phyloP scores from a whole-genome alignment of 64 coral and sea anemone species.

The Porites australiensis region DNA sequence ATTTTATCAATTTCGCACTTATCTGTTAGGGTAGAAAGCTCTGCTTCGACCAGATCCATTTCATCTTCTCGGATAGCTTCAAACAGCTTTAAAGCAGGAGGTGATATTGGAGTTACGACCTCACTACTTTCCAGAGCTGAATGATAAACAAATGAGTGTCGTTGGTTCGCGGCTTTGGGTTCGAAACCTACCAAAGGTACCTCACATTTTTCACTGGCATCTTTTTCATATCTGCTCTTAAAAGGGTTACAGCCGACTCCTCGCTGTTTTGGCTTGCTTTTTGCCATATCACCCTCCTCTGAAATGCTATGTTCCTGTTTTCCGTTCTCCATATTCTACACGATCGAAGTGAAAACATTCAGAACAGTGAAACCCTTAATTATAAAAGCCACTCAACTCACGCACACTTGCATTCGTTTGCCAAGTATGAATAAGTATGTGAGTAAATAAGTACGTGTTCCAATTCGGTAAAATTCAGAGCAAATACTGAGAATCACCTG shows the following conservation, averaged over 20 bases:
- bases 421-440: too few relatives aligned
- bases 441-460: too few relatives aligned
- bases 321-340: background rate
- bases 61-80: constrained; percentile 57
- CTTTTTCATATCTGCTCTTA: background rate
- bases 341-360: too few relatives aligned
- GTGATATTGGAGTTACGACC: background rate
- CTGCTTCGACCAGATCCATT: constrained; percentile 49
- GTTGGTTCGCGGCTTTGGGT: background rate
- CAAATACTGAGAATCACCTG: too few relatives aligned
- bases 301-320: background rate
- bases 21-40: constrained; percentile 1
- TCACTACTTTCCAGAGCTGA: background rate
- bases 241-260: background rate
- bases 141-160: background rate
- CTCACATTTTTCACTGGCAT: background rate
- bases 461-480: too few relatives aligned
- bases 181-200: background rate
- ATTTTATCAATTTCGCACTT: constrained; percentile 17
- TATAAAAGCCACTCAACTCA: too few relatives aligned
- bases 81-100: constrained; percentile 24
- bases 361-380: too few relatives aligned
- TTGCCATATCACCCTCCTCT: background rate
- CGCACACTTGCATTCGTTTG: too few relatives aligned
- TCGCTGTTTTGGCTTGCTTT: background rate